A percentile compares a stretch with the other conserved stretches of the same genome.
Evolutionary conservation across 1,140 invertebrate species (phyloP).

Genomic region (Drosophila bocqueti): DNA sequence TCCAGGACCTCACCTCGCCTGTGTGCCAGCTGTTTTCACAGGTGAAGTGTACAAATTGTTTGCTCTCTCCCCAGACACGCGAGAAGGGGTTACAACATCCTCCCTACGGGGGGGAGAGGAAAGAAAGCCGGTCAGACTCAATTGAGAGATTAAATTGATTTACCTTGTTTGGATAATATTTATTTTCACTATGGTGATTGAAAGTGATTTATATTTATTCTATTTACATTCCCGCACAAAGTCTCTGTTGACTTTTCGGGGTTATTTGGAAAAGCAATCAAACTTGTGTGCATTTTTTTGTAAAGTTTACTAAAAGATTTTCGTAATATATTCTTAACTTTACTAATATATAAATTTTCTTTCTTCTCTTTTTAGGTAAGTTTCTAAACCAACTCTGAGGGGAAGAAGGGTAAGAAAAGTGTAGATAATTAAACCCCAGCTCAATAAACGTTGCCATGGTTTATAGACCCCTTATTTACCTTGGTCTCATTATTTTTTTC

Average conservation of each 20-base stretch:
- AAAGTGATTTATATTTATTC: conserved; percentile 47
- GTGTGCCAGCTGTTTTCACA: conserved; percentile 44
- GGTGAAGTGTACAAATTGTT: conserved; percentile 54
- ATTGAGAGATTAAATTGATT: conserved; percentile 56
- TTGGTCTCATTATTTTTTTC: conserved; percentile 23
- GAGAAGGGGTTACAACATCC: conserved; percentile 6
- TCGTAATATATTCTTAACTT: background rate
- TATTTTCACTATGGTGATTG: conserved; percentile 49
- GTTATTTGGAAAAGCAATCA: conserved; percentile 4
- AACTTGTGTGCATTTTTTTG: background rate
- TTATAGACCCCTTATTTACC: conserved; percentile 18
- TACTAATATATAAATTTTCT: conserved; percentile 11
- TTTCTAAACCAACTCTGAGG: conserved; percentile 9
- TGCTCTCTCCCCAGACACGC: conserved; percentile 22
- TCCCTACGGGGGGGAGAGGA: no score
- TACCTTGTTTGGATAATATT: conserved; percentile 47
- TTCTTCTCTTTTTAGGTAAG: conserved; percentile 39
- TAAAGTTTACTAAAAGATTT: background rate
- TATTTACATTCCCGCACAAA: conserved; percentile 12
- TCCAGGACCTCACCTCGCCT: conserved; percentile 13
- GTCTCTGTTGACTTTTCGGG: conserved; percentile 24
- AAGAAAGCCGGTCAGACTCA: conserved; percentile 34
- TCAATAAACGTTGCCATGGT: conserved; percentile 23
- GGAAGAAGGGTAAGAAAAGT: conserved; percentile 19
- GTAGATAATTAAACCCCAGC: conserved; percentile 5